These are phyloP conservation scores for Coboldia fuscipes DNA, from an alignment of 1,140 invertebrate genomes.

Conservation along the genomic window DNA sequence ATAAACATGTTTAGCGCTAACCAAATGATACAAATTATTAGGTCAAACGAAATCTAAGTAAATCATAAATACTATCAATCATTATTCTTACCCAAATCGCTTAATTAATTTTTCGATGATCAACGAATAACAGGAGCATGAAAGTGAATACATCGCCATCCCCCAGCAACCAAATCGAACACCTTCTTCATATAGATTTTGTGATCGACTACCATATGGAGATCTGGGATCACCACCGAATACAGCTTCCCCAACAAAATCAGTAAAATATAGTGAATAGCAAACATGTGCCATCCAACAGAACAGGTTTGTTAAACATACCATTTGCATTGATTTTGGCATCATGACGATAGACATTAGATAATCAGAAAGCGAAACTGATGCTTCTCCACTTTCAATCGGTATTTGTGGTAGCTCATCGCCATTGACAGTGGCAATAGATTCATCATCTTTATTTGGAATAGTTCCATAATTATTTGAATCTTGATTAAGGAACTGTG, in stretches of 20 bases:
- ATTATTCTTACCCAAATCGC: constrained; percentile 39
- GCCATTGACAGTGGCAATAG: constrained; percentile 11
- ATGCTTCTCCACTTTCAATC: constrained; percentile 1
- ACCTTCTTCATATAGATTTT: constrained; percentile 64
- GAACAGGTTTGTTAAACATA: constrained; percentile 87
- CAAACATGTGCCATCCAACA: constrained; percentile 97
- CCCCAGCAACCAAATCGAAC: constrained; percentile 90
- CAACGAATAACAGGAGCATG: constrained; percentile 80
- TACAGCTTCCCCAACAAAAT: constrained; percentile 92
- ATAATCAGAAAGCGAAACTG: constrained; percentile 44
- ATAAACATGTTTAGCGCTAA: constrained; percentile 69
- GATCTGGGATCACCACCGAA: constrained; percentile 78
- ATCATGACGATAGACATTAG: constrained; percentile 73
- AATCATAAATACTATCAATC: not conserved
- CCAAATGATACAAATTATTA: constrained; percentile 10
- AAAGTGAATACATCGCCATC: constrained; percentile 90
- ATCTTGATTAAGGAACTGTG: too few relatives aligned
- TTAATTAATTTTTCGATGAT: constrained; percentile 73
- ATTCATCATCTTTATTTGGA: constrained; percentile 9
- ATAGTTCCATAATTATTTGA: too few relatives aligned
- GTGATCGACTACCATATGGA: constrained; percentile 32
- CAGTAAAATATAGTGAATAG: constrained; percentile 92
- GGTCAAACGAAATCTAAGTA: not conserved
- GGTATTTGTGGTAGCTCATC: not conserved
- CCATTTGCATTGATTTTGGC: constrained; percentile 63